Evolutionary conservation across 2,797 vertebrate genomes (phyloP).

Genomic region (Mormyrus proboscirostris): DNA sequence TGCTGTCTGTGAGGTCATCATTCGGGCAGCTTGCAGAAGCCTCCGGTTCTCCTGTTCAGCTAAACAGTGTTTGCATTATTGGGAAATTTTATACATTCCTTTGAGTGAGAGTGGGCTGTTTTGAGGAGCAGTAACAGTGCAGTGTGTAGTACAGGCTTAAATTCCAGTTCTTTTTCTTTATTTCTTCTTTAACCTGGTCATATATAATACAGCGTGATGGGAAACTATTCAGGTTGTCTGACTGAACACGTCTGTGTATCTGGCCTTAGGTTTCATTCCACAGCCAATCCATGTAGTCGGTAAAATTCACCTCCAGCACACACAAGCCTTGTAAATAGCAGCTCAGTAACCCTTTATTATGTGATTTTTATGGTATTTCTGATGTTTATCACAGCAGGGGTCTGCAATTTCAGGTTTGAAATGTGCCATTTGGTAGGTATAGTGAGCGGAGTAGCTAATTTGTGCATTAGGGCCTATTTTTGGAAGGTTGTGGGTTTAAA

Average conservation of each 20-base stretch:
- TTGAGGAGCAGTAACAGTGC: not conserved
- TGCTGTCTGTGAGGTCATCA: constrained; percentile 1
- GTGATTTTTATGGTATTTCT: not conserved
- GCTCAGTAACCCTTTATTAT: not conserved
- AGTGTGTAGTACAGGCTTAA: not conserved
- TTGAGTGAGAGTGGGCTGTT: not conserved
- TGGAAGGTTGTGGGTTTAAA: not conserved
- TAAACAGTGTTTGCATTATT: not conserved
- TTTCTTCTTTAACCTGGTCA: not conserved
- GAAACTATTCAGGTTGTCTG: not conserved
- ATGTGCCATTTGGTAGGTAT: not conserved
- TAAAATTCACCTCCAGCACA: not conserved
- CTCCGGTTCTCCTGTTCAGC: not conserved
- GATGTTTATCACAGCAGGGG: not conserved
- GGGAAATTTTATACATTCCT: not conserved
- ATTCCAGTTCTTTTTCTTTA: not conserved
- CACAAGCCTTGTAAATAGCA: not conserved
- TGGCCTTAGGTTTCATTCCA: not conserved
- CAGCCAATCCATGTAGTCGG: not conserved
- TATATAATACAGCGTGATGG: not conserved
- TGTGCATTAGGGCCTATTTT: not conserved
- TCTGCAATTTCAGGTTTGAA: not conserved
- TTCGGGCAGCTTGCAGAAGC: not conserved
- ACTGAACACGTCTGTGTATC: not conserved
- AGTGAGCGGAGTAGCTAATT: not conserved